These are phyloP conservation scores for Merluccius polli DNA, from an alignment of 2,797 vertebrate genomes.

Conservation along the genomic window DNA sequence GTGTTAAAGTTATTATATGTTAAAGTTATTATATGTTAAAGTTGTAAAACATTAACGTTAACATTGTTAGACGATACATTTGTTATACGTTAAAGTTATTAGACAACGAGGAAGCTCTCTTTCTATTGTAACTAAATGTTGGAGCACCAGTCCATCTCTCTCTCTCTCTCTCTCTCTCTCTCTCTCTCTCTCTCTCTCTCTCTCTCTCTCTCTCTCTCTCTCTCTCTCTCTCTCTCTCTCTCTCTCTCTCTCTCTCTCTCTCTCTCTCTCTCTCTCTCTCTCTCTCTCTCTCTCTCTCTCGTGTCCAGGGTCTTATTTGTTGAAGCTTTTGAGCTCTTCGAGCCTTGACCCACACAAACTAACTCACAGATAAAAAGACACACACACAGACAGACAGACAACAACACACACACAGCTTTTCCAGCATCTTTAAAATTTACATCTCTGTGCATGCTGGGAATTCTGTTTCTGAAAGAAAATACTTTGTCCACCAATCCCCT, in stretches of 20 bases:
- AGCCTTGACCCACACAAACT: neutral
- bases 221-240: neutral
- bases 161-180: neutral
- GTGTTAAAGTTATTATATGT: too few species aligned
- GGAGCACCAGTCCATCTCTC: neutral
- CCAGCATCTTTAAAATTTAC: too few species aligned
- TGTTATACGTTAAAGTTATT: neutral
- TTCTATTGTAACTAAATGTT: neutral
- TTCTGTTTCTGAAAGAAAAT: neutral
- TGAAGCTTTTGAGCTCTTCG: neutral
- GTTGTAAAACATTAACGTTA: neutral
- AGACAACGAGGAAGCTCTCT: neutral
- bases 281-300: neutral
- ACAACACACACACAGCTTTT: neutral
- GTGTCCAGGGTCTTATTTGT: neutral
- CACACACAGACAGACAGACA: neutral
- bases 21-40: too few species aligned
- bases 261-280: too few species aligned
- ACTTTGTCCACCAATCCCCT: neutral
- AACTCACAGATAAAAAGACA: neutral
- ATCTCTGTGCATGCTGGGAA: neutral
- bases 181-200: neutral
- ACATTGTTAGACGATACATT: neutral
- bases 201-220: neutral
- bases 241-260: neutral